Conservation (phyloP, 2,888 invertebrate species). For the Conistra vaccinii region DNA sequence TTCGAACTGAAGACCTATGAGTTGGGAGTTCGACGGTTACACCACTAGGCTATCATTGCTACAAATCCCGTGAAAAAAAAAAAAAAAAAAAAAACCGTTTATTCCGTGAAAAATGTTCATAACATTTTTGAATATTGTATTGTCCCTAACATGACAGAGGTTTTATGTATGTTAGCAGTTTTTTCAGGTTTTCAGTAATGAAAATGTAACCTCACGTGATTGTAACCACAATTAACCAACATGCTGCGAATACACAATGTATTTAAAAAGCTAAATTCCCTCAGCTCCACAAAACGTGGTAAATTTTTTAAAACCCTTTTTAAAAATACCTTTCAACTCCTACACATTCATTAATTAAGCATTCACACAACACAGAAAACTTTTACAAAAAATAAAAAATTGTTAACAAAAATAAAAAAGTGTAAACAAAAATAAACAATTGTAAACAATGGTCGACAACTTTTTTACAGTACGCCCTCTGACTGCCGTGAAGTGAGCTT, state of each 20-base stretch:
- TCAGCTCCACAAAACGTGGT: not conserved
- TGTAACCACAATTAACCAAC: not conserved
- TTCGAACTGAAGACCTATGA: no score
- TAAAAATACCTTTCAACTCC: not conserved
- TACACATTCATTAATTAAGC: constrained; percentile 16
- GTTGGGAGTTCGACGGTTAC: no score
- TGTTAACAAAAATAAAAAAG: constrained; percentile 8
- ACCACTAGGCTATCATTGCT: no score
- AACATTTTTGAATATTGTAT: not conserved
- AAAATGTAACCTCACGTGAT: not conserved
- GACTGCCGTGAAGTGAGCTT: constrained; percentile 59
- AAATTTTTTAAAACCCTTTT: not conserved
- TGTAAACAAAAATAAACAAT: constrained; percentile 35
- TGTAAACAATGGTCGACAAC: constrained; percentile 23
- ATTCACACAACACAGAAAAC: constrained; percentile 17
- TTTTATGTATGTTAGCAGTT: not conserved
- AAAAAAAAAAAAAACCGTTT: not conserved
- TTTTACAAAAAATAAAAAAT: constrained; percentile 5
- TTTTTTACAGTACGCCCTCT: constrained; percentile 53
- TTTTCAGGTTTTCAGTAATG: not conserved
- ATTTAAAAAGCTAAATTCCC: not conserved
- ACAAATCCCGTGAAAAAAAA: not conserved
- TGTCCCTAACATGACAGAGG: not conserved
- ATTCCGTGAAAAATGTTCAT: not conserved
- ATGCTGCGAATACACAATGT: not conserved